Conservation (phyloP, 2,888 invertebrate species). For the Drosophila fungiperda region DNA sequence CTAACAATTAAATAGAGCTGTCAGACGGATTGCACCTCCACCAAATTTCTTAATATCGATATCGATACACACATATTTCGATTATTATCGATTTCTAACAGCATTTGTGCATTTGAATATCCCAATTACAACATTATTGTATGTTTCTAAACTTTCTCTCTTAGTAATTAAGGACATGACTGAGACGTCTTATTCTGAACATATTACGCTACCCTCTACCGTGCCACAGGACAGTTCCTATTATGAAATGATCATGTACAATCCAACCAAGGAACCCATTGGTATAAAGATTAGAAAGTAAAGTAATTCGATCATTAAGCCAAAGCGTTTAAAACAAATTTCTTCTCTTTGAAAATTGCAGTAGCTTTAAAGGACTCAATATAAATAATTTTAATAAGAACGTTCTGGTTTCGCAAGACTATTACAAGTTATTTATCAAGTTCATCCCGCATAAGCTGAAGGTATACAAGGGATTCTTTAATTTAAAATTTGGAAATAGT, state of each 20-base stretch:
- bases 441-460: constrained; percentile 51
- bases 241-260: constrained; percentile 74
- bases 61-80: background rate
- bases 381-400: constrained; percentile 27
- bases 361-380: constrained; percentile 47
- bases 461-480: constrained; percentile 59
- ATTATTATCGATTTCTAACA: background rate
- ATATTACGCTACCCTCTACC: constrained; percentile 51
- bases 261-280: constrained; percentile 52
- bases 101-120: background rate
- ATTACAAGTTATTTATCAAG: constrained; percentile 54
- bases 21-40: background rate
- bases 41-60: background rate
- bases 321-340: background rate
- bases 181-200: constrained; percentile 30
- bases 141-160: background rate
- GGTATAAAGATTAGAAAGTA: constrained; percentile 44
- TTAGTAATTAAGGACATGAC: constrained; percentile 36
- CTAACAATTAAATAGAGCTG: background rate
- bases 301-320: background rate
- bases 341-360: constrained; percentile 14
- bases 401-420: constrained; percentile 35
- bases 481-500: constrained; percentile 67
- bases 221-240: constrained; percentile 51
- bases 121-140: background rate